Base-by-base conservation (phyloP, 2,797 vertebrate genomes). In the Vipera latastei region DNA sequence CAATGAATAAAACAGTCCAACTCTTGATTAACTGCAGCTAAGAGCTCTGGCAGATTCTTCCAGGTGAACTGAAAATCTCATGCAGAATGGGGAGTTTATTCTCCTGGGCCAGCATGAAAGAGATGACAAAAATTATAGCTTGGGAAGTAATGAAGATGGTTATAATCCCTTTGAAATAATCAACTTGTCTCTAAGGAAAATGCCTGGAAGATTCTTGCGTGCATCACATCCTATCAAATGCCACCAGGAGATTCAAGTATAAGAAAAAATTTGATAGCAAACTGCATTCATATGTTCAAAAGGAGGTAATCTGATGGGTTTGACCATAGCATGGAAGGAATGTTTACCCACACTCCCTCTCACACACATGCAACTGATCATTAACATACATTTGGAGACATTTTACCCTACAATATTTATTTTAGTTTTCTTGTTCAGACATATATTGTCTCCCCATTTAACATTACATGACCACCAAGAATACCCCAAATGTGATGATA, bases 161-260 rank as follows among this genome's bases (percentile, higher is more conserved):
- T 61, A 28, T 51, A 44, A 44, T 59, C 11, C 28, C 16, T 28
- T 88, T 28, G 32, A 44, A 86, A 88, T 86, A 83, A 0, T 0
- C 32, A n/a, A n/a, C 61, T 78, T 26, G 16, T 8, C 14, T 94
- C 53, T 44, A 86, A 51, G 11, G 48, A 5, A 26, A 48, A n/a
- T 69, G 56, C 91, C 89, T 93, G 69, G 16, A 32, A 48, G 56
- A 73, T 28, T 13, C 6, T 51, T 89, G 63, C 55, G 87, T 92
- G 92, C 93, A 55, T 91, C 92, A 90, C 91, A 92, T 91, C 90
- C 88, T 94, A 92, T 93, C 95, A 95, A 93, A 88, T 94, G 91
- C 93, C 93, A 61, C 65, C 86, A 20, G 92, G n/a, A 94, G 60
- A 85, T 95, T 92, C 92, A 95, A 96, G 92, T 96, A 96, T 44